Conservation (phyloP, 1,140 invertebrate genomes). For the Trichoplusia ni region DNA sequence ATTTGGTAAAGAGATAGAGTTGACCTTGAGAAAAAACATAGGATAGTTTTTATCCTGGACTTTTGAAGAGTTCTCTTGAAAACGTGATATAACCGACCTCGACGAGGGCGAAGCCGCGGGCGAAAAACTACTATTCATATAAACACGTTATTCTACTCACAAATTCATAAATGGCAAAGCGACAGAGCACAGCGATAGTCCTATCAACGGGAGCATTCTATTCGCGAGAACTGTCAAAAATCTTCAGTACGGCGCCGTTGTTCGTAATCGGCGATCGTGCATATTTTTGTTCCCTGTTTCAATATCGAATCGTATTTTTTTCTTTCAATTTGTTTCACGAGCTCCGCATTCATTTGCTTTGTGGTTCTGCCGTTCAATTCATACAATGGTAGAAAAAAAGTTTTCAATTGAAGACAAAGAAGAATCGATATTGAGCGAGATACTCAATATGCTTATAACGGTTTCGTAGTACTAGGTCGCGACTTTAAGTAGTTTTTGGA, state of each 20-base stretch:
- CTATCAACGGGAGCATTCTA: background rate
- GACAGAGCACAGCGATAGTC: background rate
- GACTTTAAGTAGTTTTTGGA: background rate
- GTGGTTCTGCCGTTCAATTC: constrained; percentile 30
- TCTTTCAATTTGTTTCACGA: constrained; percentile 27
- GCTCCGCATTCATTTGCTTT: constrained; percentile 31
- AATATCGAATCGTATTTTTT: constrained; percentile 32
- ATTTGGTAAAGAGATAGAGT: no score
- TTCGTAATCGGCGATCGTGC: constrained; percentile 11
- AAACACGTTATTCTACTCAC: no score
- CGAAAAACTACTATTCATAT: no score
- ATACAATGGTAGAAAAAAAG: constrained; percentile 20
- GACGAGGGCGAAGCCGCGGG: no score
- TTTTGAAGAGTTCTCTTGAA: no score
- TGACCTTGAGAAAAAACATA: no score
- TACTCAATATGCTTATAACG: background rate
- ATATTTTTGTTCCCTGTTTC: constrained; percentile 26
- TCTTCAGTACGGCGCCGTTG: background rate
- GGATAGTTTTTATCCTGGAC: no score
- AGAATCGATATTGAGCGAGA: constrained; percentile 14
- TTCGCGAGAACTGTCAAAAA: constrained; percentile 2
- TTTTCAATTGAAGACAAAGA: constrained; percentile 28
- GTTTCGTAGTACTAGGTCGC: background rate
- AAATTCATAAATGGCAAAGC: no score
- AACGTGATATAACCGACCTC: no score